Percentiles rank a stretch among this genome's conserved stretches.
Evolutionary conservation across 2,797 vertebrate genomes (phyloP).

Genomic region (Myotis daubentonii): DNA sequence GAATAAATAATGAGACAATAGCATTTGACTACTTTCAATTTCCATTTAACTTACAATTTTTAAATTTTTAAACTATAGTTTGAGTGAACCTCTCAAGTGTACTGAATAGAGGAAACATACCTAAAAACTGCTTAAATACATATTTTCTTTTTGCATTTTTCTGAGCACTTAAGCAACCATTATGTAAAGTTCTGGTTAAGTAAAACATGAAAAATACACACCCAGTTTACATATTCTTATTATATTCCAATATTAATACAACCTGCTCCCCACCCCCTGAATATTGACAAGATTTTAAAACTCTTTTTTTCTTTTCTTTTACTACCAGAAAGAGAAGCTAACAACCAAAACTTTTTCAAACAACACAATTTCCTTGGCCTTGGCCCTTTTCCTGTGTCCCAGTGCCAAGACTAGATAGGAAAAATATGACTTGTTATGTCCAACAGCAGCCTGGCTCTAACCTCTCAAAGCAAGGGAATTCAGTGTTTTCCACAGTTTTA

Average conservation of each 20-base stretch:
- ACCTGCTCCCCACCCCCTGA: not conserved
- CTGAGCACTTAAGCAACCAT: not conserved
- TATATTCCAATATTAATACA: constrained; percentile 73
- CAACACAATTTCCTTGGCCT: constrained; percentile 53
- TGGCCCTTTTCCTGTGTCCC: not conserved
- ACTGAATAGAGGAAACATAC: constrained; percentile 2
- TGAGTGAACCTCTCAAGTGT: not conserved
- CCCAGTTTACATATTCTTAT: constrained; percentile 1
- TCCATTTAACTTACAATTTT: not conserved
- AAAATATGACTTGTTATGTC: constrained; percentile 37
- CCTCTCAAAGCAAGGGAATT: not conserved
- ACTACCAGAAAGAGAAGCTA: constrained; percentile 69
- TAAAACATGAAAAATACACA: not conserved
- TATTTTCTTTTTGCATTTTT: constrained; percentile 9
- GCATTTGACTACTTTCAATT: constrained; percentile 29
- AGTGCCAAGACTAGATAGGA: not conserved
- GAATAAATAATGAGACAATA: not conserved
- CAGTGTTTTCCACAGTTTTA: not conserved
- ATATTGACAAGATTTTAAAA: constrained; percentile 52
- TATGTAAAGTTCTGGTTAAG: constrained; percentile 13
- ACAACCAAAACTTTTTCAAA: constrained; percentile 52
- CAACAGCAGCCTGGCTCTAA: not conserved
- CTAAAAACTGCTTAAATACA: not conserved
- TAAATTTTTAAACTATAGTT: not conserved
- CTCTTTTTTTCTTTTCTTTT: constrained; percentile 55